Conservation (phyloP, 1,140 invertebrate species). For the Nasonia longicornis region DNA sequence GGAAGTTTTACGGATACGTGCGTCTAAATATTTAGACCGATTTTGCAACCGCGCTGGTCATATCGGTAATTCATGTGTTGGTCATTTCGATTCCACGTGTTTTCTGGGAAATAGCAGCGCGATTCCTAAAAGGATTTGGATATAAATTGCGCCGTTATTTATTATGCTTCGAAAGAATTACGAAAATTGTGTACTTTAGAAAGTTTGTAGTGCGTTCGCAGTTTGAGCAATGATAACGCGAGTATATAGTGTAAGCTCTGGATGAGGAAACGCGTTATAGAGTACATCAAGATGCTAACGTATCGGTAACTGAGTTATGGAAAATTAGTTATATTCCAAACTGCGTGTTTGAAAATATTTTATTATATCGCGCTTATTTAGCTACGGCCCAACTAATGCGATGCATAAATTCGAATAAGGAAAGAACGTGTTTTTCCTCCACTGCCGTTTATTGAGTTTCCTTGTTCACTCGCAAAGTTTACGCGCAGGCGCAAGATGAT, state of each 20-base stretch:
- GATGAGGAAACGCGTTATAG: no score
- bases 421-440: not conserved
- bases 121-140: not conserved
- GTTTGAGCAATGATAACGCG: not conserved
- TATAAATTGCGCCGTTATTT: not conserved
- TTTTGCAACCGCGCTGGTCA: not conserved
- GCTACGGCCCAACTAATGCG: not conserved
- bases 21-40: not conserved
- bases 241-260: not conserved
- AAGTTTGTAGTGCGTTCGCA: not conserved
- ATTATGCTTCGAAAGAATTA: not conserved
- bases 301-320: not conserved
- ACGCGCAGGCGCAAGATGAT: not conserved
- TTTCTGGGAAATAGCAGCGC: no score
- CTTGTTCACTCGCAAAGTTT: not conserved
- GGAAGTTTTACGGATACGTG: no score
- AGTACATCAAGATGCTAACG: no score
- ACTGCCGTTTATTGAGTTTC: not conserved
- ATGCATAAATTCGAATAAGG: not conserved
- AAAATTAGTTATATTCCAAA: not conserved
- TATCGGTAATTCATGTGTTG: not conserved
- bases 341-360: not conserved
- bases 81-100: not conserved
- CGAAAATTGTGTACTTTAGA: slow-evolving; percentile 16
- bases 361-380: not conserved